Conservation (phyloP, 2,797 vertebrate genomes). For the Hydrolagus colliei region DNA sequence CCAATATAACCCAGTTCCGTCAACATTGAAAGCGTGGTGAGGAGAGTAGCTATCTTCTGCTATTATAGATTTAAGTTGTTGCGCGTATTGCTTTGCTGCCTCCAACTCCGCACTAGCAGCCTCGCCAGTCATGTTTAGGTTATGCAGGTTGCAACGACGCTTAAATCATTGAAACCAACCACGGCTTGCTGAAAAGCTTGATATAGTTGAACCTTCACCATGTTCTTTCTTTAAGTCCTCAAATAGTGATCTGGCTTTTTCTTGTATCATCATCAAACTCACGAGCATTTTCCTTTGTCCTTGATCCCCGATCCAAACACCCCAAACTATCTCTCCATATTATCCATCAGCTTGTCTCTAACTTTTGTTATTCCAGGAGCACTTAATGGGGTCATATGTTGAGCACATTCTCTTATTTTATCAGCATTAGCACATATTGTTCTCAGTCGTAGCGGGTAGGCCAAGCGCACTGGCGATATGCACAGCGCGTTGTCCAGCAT, state of each 20-base stretch:
- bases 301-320: conserved; percentile 31
- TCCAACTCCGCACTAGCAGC: not conserved
- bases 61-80: not conserved
- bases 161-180: conserved; percentile 10
- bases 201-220: not conserved
- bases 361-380: conserved; percentile 14
- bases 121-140: conserved; percentile 19
- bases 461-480: not conserved
- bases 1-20: not conserved
- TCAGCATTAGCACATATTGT: not conserved
- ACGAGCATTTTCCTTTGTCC: not conserved
- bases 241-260: conserved; percentile 16
- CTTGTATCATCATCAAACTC: conserved; percentile 13
- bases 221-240: conserved; percentile 1
- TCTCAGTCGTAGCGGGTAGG: not conserved
- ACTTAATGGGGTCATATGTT: not conserved
- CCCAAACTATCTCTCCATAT: conserved; percentile 23
- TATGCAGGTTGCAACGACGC: not conserved
- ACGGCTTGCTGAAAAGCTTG: not conserved
- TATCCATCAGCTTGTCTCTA: conserved; percentile 27
- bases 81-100: not conserved
- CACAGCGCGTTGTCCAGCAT: not conserved
- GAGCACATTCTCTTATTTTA: conserved; percentile 5
- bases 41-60: conserved; percentile 8
- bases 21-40: conserved; percentile 16